phyloP scores from a whole-genome alignment of 2,797 vertebrate species.

The Pseudomugil gertrudae region DNA sequence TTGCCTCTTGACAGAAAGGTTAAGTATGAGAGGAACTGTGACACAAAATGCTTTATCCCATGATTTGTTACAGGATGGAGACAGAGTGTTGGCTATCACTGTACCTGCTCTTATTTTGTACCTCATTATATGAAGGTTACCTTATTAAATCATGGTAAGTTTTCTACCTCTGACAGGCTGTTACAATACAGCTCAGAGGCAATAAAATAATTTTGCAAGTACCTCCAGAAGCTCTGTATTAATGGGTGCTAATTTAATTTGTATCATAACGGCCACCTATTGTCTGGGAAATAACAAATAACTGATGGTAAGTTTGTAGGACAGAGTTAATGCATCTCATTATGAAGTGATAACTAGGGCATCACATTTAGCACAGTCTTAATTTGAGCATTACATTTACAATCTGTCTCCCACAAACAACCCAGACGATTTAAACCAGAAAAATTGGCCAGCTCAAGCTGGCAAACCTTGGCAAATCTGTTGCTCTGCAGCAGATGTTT shows the following conservation, averaged over 20 bases:
- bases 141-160: constrained; percentile 27
- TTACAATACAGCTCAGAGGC: constrained; percentile 1
- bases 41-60: constrained; percentile 8
- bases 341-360: not conserved
- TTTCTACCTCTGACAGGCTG: constrained; percentile 9
- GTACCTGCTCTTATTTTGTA: constrained; percentile 42
- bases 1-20: constrained; percentile 7
- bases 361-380: not conserved
- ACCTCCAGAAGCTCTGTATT: constrained; percentile 9
- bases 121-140: constrained; percentile 33
- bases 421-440: not conserved
- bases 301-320: not conserved
- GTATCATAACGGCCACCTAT: constrained; percentile 7
- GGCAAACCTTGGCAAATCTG: constrained; percentile 12
- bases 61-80: constrained; percentile 27
- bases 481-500: not conserved
- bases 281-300: not conserved
- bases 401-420: constrained; percentile 1
- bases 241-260: constrained; percentile 7
- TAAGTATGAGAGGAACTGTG: constrained; percentile 6
- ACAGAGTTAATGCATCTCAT: not conserved
- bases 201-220: constrained; percentile 2
- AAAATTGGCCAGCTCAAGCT: constrained; percentile 3
- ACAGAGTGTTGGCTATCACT: constrained; percentile 40
- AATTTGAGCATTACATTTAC: constrained; percentile 1